Evolutionary conservation across 2,113 vertebrate species (phyloP), one percentile per base, ranked within the genome.

Genomic region (Oreamnos americanus): DNA sequence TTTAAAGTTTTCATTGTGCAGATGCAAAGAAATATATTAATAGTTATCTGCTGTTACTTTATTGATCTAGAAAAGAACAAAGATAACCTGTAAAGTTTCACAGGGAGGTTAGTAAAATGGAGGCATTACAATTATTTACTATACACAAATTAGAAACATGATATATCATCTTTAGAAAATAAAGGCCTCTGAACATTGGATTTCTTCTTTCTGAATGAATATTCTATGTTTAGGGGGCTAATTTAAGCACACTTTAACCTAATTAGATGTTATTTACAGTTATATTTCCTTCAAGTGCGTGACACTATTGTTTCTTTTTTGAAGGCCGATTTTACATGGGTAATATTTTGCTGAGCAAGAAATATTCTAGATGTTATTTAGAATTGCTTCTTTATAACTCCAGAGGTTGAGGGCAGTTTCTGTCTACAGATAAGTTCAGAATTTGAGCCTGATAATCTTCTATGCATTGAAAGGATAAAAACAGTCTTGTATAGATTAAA

Each of bases 1-100:
- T 99, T 99, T 99, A 99, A 99, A 99, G 98, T 99, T 99, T 99
- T 98, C 98, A 97, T 98, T 98, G 97, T 98, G 97, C 71, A 98
- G 98, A 99, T 92, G 2, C 87, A 98, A 98, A 98, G 86, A 97
- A 71, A 96, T 93, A 97, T 98, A 97, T 98, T 96, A 95, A 97
- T 93, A 94, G 97, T 95, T 98, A 98, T 91, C 87, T 95, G 64
- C 62, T 88, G 94, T 95, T 98, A 94, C 88, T 83, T 97, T 98
- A 98, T 98, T 98, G 98, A 99, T 98, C 94, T 98, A 92, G 39
- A 97, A 97, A 97, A 97, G 88, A 79, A 98, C 98, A 99, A 98
- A 96, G 88, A 4, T 97, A 94, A 95, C 83, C 82, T 84, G 90
- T 45, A 96, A 98, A 96, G 81, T 98, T 98, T 96, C 97, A 92